These are phyloP conservation scores for Copsychus sechellarum DNA, from an alignment of 2,113 vertebrate species.

Conservation along the genomic window DNA sequence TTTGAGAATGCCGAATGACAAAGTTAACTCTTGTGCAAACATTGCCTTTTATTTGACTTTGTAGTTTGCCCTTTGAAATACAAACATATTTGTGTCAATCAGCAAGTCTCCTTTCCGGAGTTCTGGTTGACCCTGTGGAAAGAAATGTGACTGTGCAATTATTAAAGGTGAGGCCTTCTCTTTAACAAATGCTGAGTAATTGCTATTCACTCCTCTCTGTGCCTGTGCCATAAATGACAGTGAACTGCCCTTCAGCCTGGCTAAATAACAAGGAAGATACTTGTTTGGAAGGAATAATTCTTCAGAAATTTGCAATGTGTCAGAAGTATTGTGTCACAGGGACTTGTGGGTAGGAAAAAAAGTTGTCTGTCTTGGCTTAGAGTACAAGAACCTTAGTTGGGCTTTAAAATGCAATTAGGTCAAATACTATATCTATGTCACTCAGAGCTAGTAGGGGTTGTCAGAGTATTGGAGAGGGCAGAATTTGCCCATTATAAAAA, in stretches of 20 bases:
- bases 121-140: slow-evolving; percentile 13
- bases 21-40: slow-evolving; percentile 51
- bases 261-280: slow-evolving; percentile 10
- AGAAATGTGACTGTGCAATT: slow-evolving; percentile 58
- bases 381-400: neutral
- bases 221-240: neutral
- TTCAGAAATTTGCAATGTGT: neutral
- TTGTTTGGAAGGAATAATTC: neutral
- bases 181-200: slow-evolving; percentile 40
- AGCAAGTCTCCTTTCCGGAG: slow-evolving; percentile 49
- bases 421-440: neutral
- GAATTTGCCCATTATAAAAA: neutral
- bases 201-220: neutral
- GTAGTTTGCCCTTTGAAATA: slow-evolving; percentile 60
- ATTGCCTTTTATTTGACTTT: slow-evolving; percentile 38
- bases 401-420: neutral
- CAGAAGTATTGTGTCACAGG: neutral
- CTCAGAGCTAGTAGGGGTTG: neutral
- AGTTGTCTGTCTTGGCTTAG: neutral
- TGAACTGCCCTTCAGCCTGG: neutral
- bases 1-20: slow-evolving; percentile 13
- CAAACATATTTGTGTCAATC: slow-evolving; percentile 52
- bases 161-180: slow-evolving; percentile 30
- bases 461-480: neutral
- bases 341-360: neutral